Conservation (phyloP, 2,888 invertebrate species). For the Nymphalis urticae region DNA sequence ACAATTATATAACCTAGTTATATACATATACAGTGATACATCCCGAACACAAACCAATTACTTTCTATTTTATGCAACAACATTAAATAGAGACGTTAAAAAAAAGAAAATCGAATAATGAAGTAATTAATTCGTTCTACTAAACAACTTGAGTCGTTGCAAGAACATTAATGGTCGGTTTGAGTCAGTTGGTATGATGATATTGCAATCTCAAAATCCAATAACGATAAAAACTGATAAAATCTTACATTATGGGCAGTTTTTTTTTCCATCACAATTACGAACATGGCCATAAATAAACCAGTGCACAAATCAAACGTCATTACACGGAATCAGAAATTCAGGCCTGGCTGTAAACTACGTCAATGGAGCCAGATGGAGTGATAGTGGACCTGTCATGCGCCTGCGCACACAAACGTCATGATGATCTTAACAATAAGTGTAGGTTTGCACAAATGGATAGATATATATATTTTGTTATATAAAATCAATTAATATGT, state of each 20-base stretch:
- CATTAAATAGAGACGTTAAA: background rate
- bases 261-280: conserved; percentile 16
- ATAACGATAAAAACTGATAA: conserved; percentile 25
- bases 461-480: too few relatives aligned
- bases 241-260: background rate
- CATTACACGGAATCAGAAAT: conserved; percentile 45
- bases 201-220: conserved; percentile 17
- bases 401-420: conserved; percentile 8
- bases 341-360: conserved; percentile 66
- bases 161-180: too few relatives aligned
- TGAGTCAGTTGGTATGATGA: background rate
- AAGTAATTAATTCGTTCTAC: too few relatives aligned
- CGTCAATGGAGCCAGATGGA: conserved; percentile 66
- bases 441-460: background rate
- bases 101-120: background rate
- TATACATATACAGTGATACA: too few relatives aligned
- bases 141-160: too few relatives aligned
- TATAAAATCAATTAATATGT: too few relatives aligned
- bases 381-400: conserved; percentile 55
- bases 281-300: conserved; percentile 44
- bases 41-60: too few relatives aligned
- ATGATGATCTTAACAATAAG: background rate
- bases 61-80: too few relatives aligned
- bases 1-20: too few relatives aligned
- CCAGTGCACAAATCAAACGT: conserved; percentile 58